Evolutionary conservation across 2,797 vertebrate species (phyloP).

Genomic region (Lacerta viridis): DNA sequence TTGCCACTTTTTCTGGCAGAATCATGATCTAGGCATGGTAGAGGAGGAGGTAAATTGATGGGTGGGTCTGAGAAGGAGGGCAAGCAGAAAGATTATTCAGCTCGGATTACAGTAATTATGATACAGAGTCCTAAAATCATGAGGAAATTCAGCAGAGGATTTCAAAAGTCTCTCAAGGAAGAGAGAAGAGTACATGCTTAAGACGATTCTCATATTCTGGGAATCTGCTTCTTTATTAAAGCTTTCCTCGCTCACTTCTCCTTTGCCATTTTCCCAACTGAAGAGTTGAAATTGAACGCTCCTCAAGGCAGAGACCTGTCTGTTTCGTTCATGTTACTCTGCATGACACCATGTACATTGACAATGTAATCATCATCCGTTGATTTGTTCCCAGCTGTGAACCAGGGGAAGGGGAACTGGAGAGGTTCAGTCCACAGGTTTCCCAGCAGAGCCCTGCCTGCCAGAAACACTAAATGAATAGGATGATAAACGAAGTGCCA

Average conservation of each 20-base stretch:
- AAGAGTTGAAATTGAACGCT: background rate
- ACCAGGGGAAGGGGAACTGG: too few relatives aligned
- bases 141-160: background rate
- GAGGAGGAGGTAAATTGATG: background rate
- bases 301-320: background rate
- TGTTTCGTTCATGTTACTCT: background rate
- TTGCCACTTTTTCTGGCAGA: background rate
- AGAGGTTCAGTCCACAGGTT: background rate
- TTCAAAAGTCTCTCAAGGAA: background rate
- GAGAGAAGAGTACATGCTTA: background rate
- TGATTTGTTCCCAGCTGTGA: background rate
- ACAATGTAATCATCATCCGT: background rate
- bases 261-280: background rate
- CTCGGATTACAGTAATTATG: background rate
- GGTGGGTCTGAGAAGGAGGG: background rate
- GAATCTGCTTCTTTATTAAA: background rate
- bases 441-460: background rate
- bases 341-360: background rate
- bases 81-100: background rate
- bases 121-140: background rate
- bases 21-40: background rate
- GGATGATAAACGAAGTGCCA: slow-evolving; percentile 26
- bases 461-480: slow-evolving; percentile 25
- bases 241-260: background rate
- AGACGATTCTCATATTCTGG: background rate